Percentiles rank a stretch among this genome's conserved stretches.
Evolutionary conservation across 2,888 invertebrate species (phyloP).

Genomic region (Drosophila sordidula): DNA sequence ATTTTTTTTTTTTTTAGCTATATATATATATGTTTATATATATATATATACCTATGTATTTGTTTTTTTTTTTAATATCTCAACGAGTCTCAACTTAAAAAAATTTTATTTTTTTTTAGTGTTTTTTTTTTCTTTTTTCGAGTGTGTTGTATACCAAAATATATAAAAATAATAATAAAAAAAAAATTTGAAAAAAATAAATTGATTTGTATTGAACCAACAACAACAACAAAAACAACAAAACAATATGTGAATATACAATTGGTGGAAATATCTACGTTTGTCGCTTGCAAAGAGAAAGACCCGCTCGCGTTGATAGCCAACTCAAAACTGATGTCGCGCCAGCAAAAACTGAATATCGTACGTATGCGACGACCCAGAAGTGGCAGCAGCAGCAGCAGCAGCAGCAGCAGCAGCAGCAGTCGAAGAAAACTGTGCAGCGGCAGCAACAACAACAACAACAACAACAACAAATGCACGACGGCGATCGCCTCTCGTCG

Average conservation of each 20-base stretch:
- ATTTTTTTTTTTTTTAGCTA: conserved; percentile 38
- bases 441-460: conserved; percentile 33
- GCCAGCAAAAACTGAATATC: conserved; percentile 79
- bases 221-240: conserved; percentile 70
- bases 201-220: conserved; percentile 49
- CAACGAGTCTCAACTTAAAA: conserved; percentile 55
- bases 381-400: conserved; percentile 50
- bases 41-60: conserved; percentile 20
- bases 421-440: conserved; percentile 64
- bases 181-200: conserved; percentile 61
- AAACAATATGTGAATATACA: conserved; percentile 71
- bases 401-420: conserved; percentile 40
- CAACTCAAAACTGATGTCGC: conserved; percentile 86
- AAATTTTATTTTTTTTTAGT: conserved; percentile 32
- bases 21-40: conserved; percentile 24
- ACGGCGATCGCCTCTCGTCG: conserved; percentile 60
- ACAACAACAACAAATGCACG: conserved; percentile 52
- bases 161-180: conserved; percentile 41
- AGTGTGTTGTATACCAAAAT: conserved; percentile 34
- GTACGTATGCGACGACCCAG: conserved; percentile 74
- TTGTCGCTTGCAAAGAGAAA: conserved; percentile 85
- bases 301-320: conserved; percentile 86
- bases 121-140: conserved; percentile 25
- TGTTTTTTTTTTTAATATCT: conserved; percentile 31
- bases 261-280: conserved; percentile 83